These are phyloP conservation scores for Myoxocephalus aenaeus DNA, from an alignment of 2,797 vertebrate species.

Conservation along the genomic window DNA sequence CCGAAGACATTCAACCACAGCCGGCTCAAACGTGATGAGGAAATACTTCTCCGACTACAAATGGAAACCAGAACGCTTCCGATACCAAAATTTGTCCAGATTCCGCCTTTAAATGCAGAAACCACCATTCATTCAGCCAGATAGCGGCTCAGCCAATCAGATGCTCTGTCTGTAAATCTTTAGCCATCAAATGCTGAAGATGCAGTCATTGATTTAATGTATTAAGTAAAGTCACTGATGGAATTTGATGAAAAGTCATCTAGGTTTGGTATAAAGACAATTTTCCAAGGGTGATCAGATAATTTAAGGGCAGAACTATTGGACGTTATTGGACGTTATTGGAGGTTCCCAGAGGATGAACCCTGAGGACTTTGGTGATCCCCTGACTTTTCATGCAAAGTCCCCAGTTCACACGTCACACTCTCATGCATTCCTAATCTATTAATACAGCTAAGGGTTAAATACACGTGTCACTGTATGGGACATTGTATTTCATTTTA, in stretches of 20 bases:
- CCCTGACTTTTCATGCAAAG: neutral
- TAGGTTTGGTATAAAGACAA: neutral
- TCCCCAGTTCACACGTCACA: neutral
- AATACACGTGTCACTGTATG: neutral
- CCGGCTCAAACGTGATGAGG: neutral
- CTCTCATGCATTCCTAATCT: neutral
- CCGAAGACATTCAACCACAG: neutral
- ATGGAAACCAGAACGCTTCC: neutral
- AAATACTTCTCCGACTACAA: neutral
- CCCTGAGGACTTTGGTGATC: too few relatives aligned
- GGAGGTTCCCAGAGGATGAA: too few relatives aligned
- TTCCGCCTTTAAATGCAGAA: neutral
- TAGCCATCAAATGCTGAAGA: constrained; percentile 1
- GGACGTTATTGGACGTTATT: too few relatives aligned
- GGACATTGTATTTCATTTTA: neutral
- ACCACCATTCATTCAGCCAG: constrained; percentile 9
- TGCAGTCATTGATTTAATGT: neutral
- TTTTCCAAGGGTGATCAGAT: neutral
- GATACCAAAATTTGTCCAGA: neutral
- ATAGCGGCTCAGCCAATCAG: neutral
- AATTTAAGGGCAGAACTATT: neutral
- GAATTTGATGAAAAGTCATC: constrained; percentile 12
- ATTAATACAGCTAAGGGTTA: neutral
- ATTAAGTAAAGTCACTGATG: neutral
- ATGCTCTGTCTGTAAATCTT: neutral